Percentiles rank a stretch among this genome's conserved stretches.
These are phyloP conservation scores for Oedothorax gibbosus DNA, from an alignment of 1,140 invertebrate genomes.

Conservation along the genomic window DNA sequence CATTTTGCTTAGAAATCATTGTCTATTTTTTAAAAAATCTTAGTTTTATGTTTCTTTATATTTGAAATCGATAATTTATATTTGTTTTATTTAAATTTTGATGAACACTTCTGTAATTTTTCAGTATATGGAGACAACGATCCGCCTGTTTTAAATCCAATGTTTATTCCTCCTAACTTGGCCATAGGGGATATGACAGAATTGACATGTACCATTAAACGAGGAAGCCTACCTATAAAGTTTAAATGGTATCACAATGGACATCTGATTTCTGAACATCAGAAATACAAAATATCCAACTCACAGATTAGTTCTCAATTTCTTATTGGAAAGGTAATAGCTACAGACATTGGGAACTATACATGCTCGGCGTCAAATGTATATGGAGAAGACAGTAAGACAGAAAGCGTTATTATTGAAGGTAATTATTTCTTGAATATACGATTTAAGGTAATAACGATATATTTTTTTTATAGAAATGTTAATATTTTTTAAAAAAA, in stretches of 20 bases:
- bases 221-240: constrained; percentile 49
- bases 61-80: no score
- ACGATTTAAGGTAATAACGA: no score
- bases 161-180: constrained; percentile 42
- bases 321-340: constrained; percentile 15
- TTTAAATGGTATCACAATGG: constrained; percentile 54
- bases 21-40: no score
- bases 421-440: constrained; percentile 22
- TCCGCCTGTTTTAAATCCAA: constrained; percentile 38
- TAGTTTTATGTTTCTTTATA: no score
- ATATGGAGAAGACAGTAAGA: constrained; percentile 31
- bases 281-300: constrained; percentile 31
- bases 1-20: no score
- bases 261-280: neutral
- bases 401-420: constrained; percentile 26
- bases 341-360: constrained; percentile 45
- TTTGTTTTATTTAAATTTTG: neutral
- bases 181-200: constrained; percentile 40
- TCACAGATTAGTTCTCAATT: constrained; percentile 32
- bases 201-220: constrained; percentile 51
- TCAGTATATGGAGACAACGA: constrained; percentile 2
- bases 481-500: no score
- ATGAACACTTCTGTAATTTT: constrained; percentile 1
- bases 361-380: constrained; percentile 34
- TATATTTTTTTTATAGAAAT: no score